phyloP scores from a whole-genome alignment of 2,113 vertebrate genomes.

The Daphoenositta chrysoptera region DNA sequence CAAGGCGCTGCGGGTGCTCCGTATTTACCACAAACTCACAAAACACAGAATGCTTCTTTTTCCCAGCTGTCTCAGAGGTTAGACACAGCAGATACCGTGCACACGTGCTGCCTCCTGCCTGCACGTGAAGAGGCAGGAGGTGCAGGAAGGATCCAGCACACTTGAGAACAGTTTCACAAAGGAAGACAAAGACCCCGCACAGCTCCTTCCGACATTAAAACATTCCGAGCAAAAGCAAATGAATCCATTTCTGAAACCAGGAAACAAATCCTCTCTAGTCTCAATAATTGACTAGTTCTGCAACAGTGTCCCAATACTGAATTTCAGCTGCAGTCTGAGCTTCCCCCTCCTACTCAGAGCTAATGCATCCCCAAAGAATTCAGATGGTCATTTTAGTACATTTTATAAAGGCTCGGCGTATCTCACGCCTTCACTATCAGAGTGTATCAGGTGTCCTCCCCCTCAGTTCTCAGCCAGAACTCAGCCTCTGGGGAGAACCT shows the following conservation, averaged over 20 bases:
- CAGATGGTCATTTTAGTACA: background rate
- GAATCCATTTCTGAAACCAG: background rate
- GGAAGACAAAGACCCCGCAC: background rate
- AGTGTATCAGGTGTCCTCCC: background rate
- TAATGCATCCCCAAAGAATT: background rate
- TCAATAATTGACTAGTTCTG: background rate
- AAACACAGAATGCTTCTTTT: background rate
- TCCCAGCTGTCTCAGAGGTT: background rate
- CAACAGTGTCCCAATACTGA: background rate
- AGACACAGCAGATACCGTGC: background rate
- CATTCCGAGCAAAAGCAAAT: background rate
- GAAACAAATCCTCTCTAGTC: background rate
- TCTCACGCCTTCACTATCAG: background rate
- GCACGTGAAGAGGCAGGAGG: background rate
- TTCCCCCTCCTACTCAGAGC: background rate
- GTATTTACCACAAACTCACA: fast-evolving
- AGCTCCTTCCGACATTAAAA: background rate
- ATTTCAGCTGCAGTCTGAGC: background rate
- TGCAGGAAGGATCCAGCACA: background rate
- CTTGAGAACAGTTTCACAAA: background rate
- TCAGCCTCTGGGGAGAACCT: background rate
- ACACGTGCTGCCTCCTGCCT: fast-evolving
- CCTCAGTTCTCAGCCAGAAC: background rate
- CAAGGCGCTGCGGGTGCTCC: fast-evolving
- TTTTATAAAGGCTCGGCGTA: background rate